phyloP scores from a whole-genome alignment of 2,797 vertebrate species.

The Galago senegalensis region DNA sequence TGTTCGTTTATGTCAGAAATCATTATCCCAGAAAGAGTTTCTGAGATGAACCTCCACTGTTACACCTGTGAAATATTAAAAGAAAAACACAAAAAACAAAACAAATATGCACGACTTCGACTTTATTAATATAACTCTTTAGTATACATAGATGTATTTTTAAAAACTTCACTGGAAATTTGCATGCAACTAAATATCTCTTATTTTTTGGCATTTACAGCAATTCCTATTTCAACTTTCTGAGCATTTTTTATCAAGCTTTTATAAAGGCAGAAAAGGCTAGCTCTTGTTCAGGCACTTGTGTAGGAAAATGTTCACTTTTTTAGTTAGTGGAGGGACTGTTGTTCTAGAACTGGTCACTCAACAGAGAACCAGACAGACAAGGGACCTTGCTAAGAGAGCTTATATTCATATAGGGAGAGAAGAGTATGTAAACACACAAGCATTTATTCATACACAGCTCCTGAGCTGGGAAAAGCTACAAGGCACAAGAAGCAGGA shows the following conservation, averaged over 20 bases:
- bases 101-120: neutral
- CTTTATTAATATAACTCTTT: neutral
- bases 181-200: neutral
- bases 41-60: neutral
- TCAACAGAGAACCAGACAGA: neutral
- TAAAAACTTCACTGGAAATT: neutral
- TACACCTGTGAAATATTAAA: neutral
- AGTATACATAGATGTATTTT: neutral
- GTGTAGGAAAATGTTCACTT: neutral
- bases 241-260: neutral
- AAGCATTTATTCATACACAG: neutral
- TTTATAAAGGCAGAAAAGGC: neutral
- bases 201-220: neutral
- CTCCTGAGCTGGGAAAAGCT: neutral
- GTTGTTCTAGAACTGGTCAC: neutral
- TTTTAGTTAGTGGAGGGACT: neutral
- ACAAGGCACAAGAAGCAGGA: neutral
- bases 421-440: neutral
- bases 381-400: fast-evolving
- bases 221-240: neutral
- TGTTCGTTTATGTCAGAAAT: neutral
- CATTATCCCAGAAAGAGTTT: neutral
- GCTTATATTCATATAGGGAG: neutral
- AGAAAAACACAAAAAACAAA: neutral
- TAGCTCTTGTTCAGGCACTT: neutral